phyloP scores from a whole-genome alignment of 2,113 vertebrate species.

The Puntigrus tetrazona region DNA sequence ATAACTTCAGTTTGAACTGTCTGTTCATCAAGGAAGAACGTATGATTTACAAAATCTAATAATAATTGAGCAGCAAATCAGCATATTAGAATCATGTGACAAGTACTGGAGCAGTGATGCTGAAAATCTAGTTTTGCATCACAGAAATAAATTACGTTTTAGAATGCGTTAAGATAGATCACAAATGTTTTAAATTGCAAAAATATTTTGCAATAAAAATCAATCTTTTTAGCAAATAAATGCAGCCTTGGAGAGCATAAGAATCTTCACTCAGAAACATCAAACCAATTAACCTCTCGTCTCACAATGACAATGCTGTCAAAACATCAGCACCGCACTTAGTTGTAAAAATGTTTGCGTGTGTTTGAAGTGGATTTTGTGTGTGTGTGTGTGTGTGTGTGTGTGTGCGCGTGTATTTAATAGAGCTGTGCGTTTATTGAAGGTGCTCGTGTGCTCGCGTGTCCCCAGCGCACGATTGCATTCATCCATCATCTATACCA shows the following conservation, averaged over 20 bases:
- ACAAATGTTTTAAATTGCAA: not conserved
- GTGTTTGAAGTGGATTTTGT: slow-evolving; percentile 11
- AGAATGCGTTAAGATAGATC: not conserved
- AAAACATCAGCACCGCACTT: slow-evolving; percentile 65
- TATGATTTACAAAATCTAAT: not conserved
- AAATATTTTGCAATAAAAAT: not conserved
- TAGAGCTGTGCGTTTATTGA: slow-evolving; percentile 51
- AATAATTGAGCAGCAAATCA: not conserved
- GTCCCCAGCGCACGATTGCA: slow-evolving; percentile 67
- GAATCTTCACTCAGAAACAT: not conserved
- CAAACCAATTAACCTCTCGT: not conserved
- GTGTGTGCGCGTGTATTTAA: slow-evolving; percentile 40
- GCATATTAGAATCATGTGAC: no score
- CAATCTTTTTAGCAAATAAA: no score
- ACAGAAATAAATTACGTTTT: no score
- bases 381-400: slow-evolving; percentile 15
- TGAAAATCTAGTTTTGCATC: no score
- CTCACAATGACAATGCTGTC: slow-evolving; percentile 46
- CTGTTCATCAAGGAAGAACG: no score
- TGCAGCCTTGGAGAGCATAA: no score
- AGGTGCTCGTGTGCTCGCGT: slow-evolving; percentile 36
- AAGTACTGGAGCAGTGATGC: no score
- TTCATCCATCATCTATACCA: slow-evolving; percentile 79
- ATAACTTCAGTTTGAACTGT: no score
- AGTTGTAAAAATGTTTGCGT: slow-evolving; percentile 56